Evolutionary conservation across 2,113 vertebrate genomes (phyloP), one percentile per base, ranked within the genome.

Genomic region (Rhipidura dahli): DNA sequence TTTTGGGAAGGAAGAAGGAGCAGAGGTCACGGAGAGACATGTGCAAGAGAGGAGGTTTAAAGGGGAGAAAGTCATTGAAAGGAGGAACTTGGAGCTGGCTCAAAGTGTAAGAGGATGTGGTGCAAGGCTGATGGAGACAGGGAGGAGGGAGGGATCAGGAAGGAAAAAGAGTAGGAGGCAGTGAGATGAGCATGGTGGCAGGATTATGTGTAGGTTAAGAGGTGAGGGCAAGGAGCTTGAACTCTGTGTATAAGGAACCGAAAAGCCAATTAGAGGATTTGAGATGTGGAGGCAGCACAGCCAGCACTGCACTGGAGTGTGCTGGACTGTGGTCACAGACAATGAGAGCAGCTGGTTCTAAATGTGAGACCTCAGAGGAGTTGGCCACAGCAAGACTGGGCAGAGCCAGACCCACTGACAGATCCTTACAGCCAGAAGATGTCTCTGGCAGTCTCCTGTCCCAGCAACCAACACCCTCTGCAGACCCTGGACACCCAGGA

Each of bases 191-290:
- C 28, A 31, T 5, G 17, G 53, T 39, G 66, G 12, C 12, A 87
- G 63, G 93, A 93, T 96, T 95, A 90, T 0, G 2, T 18, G 45
- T 9, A 53, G 91, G 66, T 92, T 86, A 93, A 77, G 59, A 88
- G 81, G 87, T 50, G 75, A 93, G 75, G 85, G 78, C 78, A 83
- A 91, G 63, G 57, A 95, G 77, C 84, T 87, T 69, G 93, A 90
- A 61, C 45, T 91, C 39, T 39, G 79, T 73, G 71, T 66, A 24
- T 28, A 53, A 93, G 88, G 79, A 96, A 83, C 87, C 64, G 40
- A 59, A 90, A 90, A 92, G 79, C 93, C 91, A 80, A 72, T 95
- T 80, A 91, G 56, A 66, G 64, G 92, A 93, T 94, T 50, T 70
- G 44, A 45, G 45, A 85, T 33, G 18, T 31, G 50, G 84, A 80